Percentiles rank a stretch among this genome's conserved stretches.
phyloP scores from a whole-genome alignment of 2,797 vertebrate species.

The Pangasius djambal region DNA sequence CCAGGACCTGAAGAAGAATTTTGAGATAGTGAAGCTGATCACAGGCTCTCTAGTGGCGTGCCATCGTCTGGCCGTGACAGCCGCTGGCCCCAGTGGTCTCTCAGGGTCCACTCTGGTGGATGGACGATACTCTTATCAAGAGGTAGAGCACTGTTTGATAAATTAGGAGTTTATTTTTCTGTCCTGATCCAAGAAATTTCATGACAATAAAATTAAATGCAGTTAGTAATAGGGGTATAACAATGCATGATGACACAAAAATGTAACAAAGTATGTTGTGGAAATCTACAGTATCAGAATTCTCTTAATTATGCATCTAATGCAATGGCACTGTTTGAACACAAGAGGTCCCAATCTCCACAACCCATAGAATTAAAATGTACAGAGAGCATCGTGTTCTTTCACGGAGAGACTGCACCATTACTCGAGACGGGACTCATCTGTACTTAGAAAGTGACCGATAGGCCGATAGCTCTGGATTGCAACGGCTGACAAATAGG shows the following conservation, averaged over 20 bases:
- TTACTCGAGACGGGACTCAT: background rate
- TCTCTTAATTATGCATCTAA: background rate
- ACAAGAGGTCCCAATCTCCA: background rate
- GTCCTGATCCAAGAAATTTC: background rate
- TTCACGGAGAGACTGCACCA: background rate
- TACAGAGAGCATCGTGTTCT: background rate
- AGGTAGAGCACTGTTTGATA: slow-evolving; percentile 73
- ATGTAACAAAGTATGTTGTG: background rate
- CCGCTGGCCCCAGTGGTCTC: slow-evolving; percentile 85
- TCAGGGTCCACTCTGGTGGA: slow-evolving; percentile 88
- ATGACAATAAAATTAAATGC: background rate
- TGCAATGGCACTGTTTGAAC: background rate
- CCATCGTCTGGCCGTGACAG: slow-evolving; percentile 88
- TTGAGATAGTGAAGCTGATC: slow-evolving; percentile 98
- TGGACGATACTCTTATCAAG: slow-evolving; percentile 94
- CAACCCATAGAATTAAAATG: background rate
- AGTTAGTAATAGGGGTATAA: background rate
- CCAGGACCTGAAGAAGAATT: slow-evolving; percentile 98
- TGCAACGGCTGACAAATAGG: background rate
- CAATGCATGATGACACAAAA: background rate
- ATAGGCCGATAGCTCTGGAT: too few species aligned
- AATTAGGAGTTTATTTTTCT: background rate
- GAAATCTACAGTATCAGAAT: background rate
- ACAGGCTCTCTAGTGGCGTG: slow-evolving; percentile 94
- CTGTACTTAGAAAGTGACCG: background rate